Conservation (phyloP, 2,888 invertebrate species). For the Unio delphinus region DNA sequence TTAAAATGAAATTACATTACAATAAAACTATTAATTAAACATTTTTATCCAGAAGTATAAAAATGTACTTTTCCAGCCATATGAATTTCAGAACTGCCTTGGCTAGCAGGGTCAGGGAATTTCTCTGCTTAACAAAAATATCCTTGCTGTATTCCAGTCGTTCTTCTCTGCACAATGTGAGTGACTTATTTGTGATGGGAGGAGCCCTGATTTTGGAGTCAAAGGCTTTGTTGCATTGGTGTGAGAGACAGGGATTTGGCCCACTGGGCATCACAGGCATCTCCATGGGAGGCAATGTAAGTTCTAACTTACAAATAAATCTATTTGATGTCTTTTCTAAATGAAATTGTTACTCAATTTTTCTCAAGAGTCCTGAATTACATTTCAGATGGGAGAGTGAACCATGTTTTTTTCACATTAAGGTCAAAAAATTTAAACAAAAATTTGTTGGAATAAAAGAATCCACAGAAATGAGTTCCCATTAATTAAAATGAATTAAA, state of each 20-base stretch:
- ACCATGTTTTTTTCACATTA: no score
- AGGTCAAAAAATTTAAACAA: no score
- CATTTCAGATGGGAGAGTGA: no score
- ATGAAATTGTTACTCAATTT: no score
- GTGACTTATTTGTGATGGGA: constrained; percentile 99
- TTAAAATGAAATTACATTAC: no score
- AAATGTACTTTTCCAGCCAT: not conserved
- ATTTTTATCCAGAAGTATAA: not conserved
- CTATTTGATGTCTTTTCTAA: no score
- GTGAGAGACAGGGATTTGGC: constrained; percentile 88
- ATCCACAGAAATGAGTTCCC: no score
- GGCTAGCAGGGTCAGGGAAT: no score
- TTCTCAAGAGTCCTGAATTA: no score
- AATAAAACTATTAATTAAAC: no score
- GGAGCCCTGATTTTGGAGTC: constrained; percentile 95
- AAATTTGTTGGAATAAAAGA: no score
- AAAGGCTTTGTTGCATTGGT: constrained; percentile 93
- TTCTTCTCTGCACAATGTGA: constrained; percentile 93
- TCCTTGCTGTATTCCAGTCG: constrained; percentile 75
- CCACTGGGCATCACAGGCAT: constrained; percentile 95
- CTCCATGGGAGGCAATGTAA: constrained; percentile 98
- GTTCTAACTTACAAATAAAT: constrained; percentile 67
- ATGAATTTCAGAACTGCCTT: not conserved
- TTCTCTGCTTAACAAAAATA: not conserved
- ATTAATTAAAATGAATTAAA: no score